Evolutionary conservation across 2,797 vertebrate species (phyloP), one percentile per base, ranked within the genome.

Genomic region (Uromys caudimaculatus): DNA sequence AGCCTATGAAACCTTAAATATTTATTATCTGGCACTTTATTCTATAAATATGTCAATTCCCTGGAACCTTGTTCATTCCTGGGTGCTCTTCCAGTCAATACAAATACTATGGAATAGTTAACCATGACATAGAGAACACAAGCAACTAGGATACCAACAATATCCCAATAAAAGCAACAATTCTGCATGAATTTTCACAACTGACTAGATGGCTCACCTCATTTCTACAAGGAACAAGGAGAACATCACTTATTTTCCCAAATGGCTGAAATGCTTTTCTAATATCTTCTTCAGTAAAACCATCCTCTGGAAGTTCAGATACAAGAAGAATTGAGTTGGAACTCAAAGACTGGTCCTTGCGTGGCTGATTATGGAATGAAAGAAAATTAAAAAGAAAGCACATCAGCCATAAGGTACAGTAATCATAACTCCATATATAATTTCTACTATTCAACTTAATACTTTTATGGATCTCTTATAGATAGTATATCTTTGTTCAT

Each of bases 161-260:
- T 41, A 88, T 21, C 67, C 90, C 44, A 29, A 87, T 23, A 69
- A 94, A 95, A 95, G 24, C 38, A 90, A 41, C 73, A 67, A 90
- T n/a, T 95, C 27, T 77, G 24, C 54, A 91, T 69, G 16, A 52
- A 93, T 86, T 89, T 95, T 95, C 67, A 76, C 11, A 94, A 94
- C 0, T 73, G 27, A 95, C 19, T 71, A 29, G 60, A 88, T 38
- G 29, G 44, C 97, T 97, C 47, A 99, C 99, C 98, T 99, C 98
- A 0, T 98, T 98, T 90, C 98, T 98, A 41, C 98, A 98, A 86
- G 98, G 99, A 73, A 99, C 97, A 50, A 99, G 96, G 0, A 99
- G 96, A 24, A 99, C 96, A 17, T 99, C 99, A 69, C 98, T 98
- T n/a, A 99, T 98, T 98, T 99, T 99, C 87, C 99, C 99, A 91